These are phyloP conservation scores for Leuciscus idus DNA, from an alignment of 2,113 vertebrate genomes.

Conservation along the genomic window DNA sequence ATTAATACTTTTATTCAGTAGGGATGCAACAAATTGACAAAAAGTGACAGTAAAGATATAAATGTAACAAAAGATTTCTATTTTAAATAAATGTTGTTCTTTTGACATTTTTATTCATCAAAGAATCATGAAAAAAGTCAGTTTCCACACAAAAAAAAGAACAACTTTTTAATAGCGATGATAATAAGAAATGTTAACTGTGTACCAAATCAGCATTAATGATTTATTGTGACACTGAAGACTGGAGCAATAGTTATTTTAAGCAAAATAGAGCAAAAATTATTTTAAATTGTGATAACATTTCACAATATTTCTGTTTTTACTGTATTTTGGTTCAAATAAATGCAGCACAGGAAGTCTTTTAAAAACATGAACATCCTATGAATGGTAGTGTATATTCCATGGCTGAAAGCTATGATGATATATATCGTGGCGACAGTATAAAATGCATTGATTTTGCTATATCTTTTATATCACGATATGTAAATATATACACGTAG, in stretches of 20 bases:
- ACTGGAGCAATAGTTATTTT: not conserved
- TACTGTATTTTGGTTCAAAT: not conserved
- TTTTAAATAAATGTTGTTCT: not conserved
- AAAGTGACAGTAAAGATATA: not conserved
- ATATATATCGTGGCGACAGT: too few species aligned
- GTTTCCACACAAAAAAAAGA: not conserved
- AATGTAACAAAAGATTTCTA: too few species aligned
- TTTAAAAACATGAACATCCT: too few species aligned
- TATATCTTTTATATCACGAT: too few species aligned
- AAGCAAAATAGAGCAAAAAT: too few species aligned
- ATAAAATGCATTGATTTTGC: too few species aligned
- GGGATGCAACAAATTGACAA: not conserved
- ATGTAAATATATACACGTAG: too few species aligned
- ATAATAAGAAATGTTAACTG: not conserved
- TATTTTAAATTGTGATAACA: not conserved
- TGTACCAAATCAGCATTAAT: not conserved
- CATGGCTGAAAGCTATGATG: too few species aligned
- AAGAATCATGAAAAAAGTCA: not conserved
- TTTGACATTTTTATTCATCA: too few species aligned
- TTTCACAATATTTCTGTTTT: not conserved
- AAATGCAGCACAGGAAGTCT: not conserved
- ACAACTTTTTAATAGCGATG: not conserved
- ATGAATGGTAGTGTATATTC: too few species aligned
- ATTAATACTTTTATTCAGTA: too few species aligned
- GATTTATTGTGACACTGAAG: not conserved